Base-by-base conservation (phyloP, 1,140 invertebrate species). In the Neodiprion pinetum region DNA sequence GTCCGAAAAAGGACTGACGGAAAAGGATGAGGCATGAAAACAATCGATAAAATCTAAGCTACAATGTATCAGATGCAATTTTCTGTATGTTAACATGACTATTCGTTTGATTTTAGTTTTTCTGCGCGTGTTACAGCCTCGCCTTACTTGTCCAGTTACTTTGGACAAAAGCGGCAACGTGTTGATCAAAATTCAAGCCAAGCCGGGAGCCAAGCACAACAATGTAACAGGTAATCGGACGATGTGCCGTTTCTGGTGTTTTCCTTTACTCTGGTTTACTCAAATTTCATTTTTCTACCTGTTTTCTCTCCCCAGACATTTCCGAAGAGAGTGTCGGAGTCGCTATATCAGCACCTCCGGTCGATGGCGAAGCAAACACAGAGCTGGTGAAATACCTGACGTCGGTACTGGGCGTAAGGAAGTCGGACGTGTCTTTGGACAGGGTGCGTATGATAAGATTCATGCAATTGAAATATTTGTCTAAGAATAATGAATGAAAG, bases 291-390 rank as follows among this genome's bases (percentile, higher is more conserved):
- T 40, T 21, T 48, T 23, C 65, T 74, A 28, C 49, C 53, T 72
- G 11, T 21, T 75, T 28, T 28, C 28, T 74, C 21, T 79, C 74
- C 5, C 75, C 11, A 90, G 89, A 88, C 77, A 86, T 90, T 73
- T 81, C 81, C 40, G 81, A 85, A 2, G 90, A 90, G 76, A 88
- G 86, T 28, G 87, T 94, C 12, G 90, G 92, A 48, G 88, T 95
- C 65, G 93, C 94, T 82, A 95, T 96, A 78, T 90, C 91, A 73
- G 94, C 94, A 5, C 94, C 94, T 47, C 94, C 95, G 4, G 91
- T 93, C 7, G 94, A 95, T 82, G 95, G 94, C 5, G 93, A 95
- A 87, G 95, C 95, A 8, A 96, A 96, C 80, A 89, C 91, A 53
- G 94, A 95, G 83, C 88, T 96, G 9, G 85, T 95, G 0, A 93